Percentiles rank a stretch among this genome's conserved stretches.
These are phyloP conservation scores for Leptopilina boulardi DNA, from an alignment of 1,140 invertebrate genomes.

Conservation along the genomic window DNA sequence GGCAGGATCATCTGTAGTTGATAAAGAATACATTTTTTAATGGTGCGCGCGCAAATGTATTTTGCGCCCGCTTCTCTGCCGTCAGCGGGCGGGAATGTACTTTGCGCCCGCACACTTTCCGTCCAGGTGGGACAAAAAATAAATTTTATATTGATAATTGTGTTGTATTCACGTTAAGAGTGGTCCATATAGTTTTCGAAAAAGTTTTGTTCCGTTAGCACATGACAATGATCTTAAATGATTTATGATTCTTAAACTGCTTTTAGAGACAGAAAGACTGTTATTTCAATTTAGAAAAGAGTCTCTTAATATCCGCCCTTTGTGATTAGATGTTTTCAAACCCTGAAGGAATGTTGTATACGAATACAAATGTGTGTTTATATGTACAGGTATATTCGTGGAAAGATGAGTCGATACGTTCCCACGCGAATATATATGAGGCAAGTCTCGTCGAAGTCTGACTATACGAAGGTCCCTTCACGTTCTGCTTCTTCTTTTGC, in stretches of 20 bases:
- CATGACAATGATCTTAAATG: too few species aligned
- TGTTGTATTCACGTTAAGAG: too few species aligned
- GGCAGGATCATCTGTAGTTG: too few species aligned
- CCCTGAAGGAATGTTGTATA: slow-evolving; percentile 40
- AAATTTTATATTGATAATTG: neutral
- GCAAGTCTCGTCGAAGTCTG: slow-evolving; percentile 46
- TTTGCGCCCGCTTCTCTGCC: too few species aligned
- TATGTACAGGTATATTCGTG: slow-evolving; percentile 45
- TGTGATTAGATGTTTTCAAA: slow-evolving; percentile 33
- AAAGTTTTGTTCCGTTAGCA: too few species aligned
- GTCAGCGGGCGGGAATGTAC: too few species aligned
- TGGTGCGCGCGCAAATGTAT: too few species aligned
- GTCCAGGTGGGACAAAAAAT: too few species aligned
- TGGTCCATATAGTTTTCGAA: too few species aligned
- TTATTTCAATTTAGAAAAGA: slow-evolving; percentile 5
- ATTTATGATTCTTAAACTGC: neutral
- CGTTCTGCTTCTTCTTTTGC: slow-evolving; percentile 49
- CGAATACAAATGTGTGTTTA: slow-evolving; percentile 46
- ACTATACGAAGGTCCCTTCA: slow-evolving; percentile 45
- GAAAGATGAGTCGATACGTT: slow-evolving; percentile 72
- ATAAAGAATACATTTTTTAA: too few species aligned
- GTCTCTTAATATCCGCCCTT: slow-evolving; percentile 6
- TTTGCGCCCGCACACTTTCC: too few species aligned
- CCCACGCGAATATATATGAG: slow-evolving; percentile 66
- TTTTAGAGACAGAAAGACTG: slow-evolving; percentile 6